Conservation (phyloP, 2,113 vertebrate species). For the Urocynchramus pylzowi region DNA sequence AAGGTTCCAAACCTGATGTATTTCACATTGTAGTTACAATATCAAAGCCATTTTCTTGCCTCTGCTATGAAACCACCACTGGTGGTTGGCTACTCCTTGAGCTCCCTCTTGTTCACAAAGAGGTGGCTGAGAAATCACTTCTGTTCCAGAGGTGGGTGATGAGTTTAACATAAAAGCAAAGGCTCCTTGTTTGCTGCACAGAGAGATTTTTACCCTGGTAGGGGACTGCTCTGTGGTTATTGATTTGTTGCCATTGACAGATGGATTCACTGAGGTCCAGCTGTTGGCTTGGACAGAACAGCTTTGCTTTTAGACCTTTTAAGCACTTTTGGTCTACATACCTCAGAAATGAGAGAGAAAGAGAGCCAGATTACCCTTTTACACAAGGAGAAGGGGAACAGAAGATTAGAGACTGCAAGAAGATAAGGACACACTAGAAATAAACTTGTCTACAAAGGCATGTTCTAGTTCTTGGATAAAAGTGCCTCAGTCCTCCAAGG, state of each 20-base stretch:
- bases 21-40: background rate
- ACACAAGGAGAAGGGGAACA: background rate
- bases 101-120: background rate
- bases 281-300: background rate
- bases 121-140: background rate
- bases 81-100: background rate
- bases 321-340: background rate
- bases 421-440: background rate
- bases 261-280: conserved; percentile 4
- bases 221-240: background rate
- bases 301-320: background rate
- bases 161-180: background rate
- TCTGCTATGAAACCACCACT: background rate
- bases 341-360: background rate
- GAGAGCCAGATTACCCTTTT: background rate
- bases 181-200: background rate
- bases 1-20: background rate
- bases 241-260: background rate
- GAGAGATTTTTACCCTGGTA: background rate
- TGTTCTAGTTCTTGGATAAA: background rate
- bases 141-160: background rate
- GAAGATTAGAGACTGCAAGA: background rate
- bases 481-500: background rate
- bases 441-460: background rate
- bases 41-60: background rate